Evolutionary conservation across 1,140 invertebrate genomes (phyloP), one percentile per base, ranked within the genome.

Genomic region (Mamestra configurata): DNA sequence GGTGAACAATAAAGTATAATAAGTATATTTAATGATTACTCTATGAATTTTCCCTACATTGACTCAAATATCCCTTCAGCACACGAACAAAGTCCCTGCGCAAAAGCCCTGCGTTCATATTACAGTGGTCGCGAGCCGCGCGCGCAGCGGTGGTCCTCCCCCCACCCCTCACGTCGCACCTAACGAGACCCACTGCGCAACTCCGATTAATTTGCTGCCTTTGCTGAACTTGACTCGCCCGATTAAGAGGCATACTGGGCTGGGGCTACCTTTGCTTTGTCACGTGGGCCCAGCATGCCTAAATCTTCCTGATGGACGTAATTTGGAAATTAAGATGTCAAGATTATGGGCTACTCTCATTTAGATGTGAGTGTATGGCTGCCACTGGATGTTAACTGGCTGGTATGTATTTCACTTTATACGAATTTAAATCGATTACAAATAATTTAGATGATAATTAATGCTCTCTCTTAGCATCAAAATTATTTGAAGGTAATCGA

Each of bases 81-180:
- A 87, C 90, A 82, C 78, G 64, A 89, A 90, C 53, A 89, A 88
- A 89, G 86, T 22, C 40, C 77, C 84, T 31, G 57, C 73, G 76
- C 79, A 40, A 66, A 66, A 57, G 77, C 79, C 79, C 59, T 79
- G 85, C 86, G 78, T 82, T 86, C 88, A 84, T 82, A 88, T 89
- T 88, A 90, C 87, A 87, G 85, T 87, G 82, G 79, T 70, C 81
- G 83, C 85, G 81, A 70, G 87, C 86, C 81, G 83, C 85, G 80
- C 61, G 87, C 86, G 87, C 85, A 77, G 80, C 89, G 90, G 90
- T 90, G 90, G 90, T 92, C 90, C 73, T 35, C 80, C 83, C 66
- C 79, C 40, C 64, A 4, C 46, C 37, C 51, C n/a, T 18, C 70
- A 43, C 78, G 61, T 57, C 79, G 55, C 81, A 84, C 82, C 82